Percentiles rank a stretch among this genome's conserved stretches.
Evolutionary conservation across 1,140 invertebrate genomes (phyloP).

Genomic region (Drosophila obscura): DNA sequence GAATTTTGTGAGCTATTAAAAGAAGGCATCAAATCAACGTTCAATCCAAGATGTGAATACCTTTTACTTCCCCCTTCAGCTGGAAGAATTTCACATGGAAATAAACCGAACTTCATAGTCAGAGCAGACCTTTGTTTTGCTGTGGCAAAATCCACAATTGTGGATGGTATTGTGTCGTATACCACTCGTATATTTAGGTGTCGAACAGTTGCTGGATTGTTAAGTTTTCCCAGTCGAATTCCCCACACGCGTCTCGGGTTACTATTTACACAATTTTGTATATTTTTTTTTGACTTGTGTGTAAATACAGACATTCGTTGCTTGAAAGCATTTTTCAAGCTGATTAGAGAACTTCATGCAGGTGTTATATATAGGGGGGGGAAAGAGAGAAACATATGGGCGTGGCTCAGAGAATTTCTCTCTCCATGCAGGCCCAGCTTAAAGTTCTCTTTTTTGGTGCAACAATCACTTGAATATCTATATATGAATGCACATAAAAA

Average conservation of each 20-base stretch:
- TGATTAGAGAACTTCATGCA: constrained; percentile 66
- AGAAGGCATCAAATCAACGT: too few species aligned
- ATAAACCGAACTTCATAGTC: constrained; percentile 29
- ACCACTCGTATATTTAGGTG: constrained; percentile 31
- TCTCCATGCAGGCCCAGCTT: too few species aligned
- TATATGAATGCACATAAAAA: constrained; percentile 45
- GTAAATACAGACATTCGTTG: constrained; percentile 70
- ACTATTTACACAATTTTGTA: constrained; percentile 19
- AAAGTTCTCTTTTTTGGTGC: background rate
- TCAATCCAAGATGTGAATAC: too few species aligned
- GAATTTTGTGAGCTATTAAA: background rate
- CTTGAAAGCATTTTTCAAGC: constrained; percentile 38
- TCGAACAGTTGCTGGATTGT: constrained; percentile 62
- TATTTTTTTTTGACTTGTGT: constrained; percentile 31
- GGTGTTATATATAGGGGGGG: constrained; percentile 36
- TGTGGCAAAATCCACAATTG: constrained; percentile 51
- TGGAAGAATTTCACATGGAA: constrained; percentile 47
- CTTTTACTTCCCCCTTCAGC: too few species aligned
- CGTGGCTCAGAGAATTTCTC: constrained; percentile 20
- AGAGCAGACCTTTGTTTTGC: constrained; percentile 3
- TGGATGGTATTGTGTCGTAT: constrained; percentile 22
- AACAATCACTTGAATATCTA: background rate
- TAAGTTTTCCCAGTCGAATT: constrained; percentile 51
- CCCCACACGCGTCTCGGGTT: constrained; percentile 32
- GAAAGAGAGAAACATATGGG: constrained; percentile 32